phyloP scores from a whole-genome alignment of 2,113 vertebrate species.

The Etheostoma cragini region DNA sequence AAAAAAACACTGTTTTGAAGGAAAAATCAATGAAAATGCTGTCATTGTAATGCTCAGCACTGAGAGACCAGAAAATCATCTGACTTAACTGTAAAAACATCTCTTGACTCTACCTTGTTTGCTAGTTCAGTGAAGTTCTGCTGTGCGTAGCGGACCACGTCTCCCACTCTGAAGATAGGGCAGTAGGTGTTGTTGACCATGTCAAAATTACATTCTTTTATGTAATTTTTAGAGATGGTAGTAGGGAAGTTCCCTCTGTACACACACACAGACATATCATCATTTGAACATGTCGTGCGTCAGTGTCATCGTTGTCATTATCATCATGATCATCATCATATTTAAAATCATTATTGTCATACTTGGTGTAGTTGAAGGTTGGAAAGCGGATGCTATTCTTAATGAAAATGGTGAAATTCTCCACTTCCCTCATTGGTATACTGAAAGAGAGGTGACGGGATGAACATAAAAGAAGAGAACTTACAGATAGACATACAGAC shows the following conservation, averaged over 20 bases:
- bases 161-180: conserved; percentile 93
- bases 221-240: conserved; percentile 80
- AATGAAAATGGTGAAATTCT: conserved; percentile 96
- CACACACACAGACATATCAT: conserved; percentile 17
- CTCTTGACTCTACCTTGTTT: conserved; percentile 77
- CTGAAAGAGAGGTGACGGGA: conserved; percentile 67
- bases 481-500: neutral
- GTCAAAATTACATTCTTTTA: conserved; percentile 88
- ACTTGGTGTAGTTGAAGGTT: conserved; percentile 93
- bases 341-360: conserved; percentile 32
- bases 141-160: conserved; percentile 88
- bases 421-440: conserved; percentile 90
- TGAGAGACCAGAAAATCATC: neutral
- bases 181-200: conserved; percentile 87
- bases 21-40: neutral
- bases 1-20: neutral
- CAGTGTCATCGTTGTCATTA: neutral
- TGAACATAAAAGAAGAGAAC: neutral
- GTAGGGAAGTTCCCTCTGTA: conserved; percentile 90
- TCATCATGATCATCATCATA: neutral
- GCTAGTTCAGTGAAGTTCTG: conserved; percentile 91
- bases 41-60: neutral
- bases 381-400: conserved; percentile 98
- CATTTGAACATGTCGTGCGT: neutral
- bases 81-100: neutral